Base-by-base conservation (phyloP, 2,797 vertebrate species). In the Sparus aurata region DNA sequence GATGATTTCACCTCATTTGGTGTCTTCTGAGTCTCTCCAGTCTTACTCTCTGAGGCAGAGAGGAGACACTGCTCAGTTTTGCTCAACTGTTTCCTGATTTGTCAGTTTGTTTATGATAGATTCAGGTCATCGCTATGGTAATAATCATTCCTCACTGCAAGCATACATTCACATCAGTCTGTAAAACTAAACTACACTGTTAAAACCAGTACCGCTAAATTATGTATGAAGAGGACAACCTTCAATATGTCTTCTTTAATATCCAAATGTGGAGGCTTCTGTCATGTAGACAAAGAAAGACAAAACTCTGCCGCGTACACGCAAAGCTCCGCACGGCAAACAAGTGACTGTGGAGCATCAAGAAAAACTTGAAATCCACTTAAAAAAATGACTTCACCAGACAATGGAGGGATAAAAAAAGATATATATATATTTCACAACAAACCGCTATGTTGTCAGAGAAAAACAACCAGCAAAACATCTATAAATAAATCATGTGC, bases 391-490 rank as follows among this genome's bases (percentile, higher is more conserved):
- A 63, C 58, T 47, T 50, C 53, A 66, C 23, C 43, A 30, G 69
- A 66, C 50, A 53, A 53, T 25, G 47, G 45, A 50, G 16, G 16
- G 16, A 17, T 17, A 18, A 47, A 18, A 7, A 47, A 2, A 18
- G 1, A 72, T 46, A 17, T 11, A 38, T 38, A 47, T 7, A 47
- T 7, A 72, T 46, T 13, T 65, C 47, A 63, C 60, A 62, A 69
- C 64, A 73, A 84, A 66, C 50, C 47, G 34, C 62, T 55, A 34
- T 53, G 50, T 68, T 81, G 57, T 67, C 45, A 38, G 38, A 38
- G 38, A 38, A 38, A 38, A 10, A 38, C 38, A 38, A 38, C 38
- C 38, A 62, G 62, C 62, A 58, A 46, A 57, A 17, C 50, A 52
- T 62, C 34, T 34, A 67, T 30, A 77, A 58, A 47, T 47, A 47